Conservation (phyloP, 2,113 vertebrate genomes). For the Haplotaxodon microlepis region DNA sequence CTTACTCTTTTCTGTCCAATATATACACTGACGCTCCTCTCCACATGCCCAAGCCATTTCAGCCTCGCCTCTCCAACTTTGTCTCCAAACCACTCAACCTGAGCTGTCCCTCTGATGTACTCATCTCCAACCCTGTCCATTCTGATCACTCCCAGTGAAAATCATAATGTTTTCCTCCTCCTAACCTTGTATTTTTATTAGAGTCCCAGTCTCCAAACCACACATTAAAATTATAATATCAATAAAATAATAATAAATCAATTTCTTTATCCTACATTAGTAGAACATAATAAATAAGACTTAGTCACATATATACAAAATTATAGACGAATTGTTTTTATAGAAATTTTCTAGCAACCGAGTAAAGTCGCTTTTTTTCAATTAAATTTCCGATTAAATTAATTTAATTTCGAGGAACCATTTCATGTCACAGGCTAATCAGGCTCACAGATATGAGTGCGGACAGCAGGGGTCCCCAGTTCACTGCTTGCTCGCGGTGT, state of each 20-base stretch:
- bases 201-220: not conserved
- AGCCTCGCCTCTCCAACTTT: not conserved
- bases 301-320: not conserved
- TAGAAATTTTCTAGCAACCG: not conserved
- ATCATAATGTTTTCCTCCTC: not conserved
- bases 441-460: not conserved
- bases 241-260: not conserved
- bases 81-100: not conserved
- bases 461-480: slow-evolving; percentile 18
- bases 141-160: not conserved
- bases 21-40: not conserved
- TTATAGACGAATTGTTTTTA: not conserved
- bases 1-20: not conserved
- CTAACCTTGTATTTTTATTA: not conserved
- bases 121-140: not conserved
- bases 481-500: not conserved
- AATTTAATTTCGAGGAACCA: not conserved
- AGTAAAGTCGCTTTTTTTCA: not conserved
- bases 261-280: not conserved
- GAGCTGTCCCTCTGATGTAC: not conserved
- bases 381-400: not conserved
- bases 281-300: not conserved
- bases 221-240: not conserved
- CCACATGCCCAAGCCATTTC: not conserved
- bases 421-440: not conserved